Base-by-base conservation (phyloP, 1,140 invertebrate species). In the Vanessa tameamea region DNA sequence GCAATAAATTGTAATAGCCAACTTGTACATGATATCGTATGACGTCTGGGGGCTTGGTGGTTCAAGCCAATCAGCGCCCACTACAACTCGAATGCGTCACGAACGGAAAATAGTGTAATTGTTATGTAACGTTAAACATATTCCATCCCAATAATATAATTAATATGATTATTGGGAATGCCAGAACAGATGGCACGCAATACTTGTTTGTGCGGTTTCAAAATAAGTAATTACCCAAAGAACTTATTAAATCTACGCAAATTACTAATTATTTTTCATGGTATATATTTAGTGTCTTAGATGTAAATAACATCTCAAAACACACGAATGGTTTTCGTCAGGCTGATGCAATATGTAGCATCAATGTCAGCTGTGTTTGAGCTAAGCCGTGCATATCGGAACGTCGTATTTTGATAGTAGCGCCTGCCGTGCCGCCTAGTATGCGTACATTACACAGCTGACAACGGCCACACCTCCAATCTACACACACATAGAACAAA, bases 11-110 rank as follows among this genome's bases (percentile, higher is more conserved):
- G 9, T 9, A 43, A 73, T 73, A 72, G 76, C 73, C 70, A 72
- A 75, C 47, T 47, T 55, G 26, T 31, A 31, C 26, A 31, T 31
- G 48, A 69, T 72, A 82, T 75, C 68, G 78, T 20, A 71, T 88
- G 87, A 89, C 86, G 86, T 82, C 50, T 31, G 85, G 86, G 82
- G 89, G 89, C 87, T 88, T 86, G 87, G 83, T 88, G 67, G 63
- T 16, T 68, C 63, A 76, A 50, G 69, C 89, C 89, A 89, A 91
- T 91, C 84, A 82, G 74, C 69, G 71, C 13, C 57, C 77, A 86
- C 82, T 86, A 85, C 37, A 78, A 69, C 63, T 59, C 37, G 51
- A 37, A 43, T 81, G 78, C 82, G 85, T 89, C 84, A 87, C 55
- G 80, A 65, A 76, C 71, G 78, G 78, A 81, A 72, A 81, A 81